Evolutionary conservation across 2,113 vertebrate genomes (phyloP).

Genomic region (Equus przewalskii): DNA sequence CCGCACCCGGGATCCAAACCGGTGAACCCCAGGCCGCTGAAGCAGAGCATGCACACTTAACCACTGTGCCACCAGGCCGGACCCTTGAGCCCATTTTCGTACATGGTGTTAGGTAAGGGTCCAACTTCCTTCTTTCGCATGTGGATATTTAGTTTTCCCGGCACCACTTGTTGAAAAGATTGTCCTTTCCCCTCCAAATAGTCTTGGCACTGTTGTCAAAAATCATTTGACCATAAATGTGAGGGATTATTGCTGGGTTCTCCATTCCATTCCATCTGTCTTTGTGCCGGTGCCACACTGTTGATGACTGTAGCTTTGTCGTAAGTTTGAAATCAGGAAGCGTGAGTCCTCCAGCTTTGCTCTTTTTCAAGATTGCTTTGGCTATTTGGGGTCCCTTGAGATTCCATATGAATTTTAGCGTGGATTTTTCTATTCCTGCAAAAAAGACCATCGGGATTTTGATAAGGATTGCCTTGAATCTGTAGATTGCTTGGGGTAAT

Average conservation of each 20-base stretch:
- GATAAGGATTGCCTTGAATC: background rate
- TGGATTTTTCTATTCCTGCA: background rate
- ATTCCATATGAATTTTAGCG: background rate
- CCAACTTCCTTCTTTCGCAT: background rate
- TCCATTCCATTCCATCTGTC: background rate
- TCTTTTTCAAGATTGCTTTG: conserved; percentile 3
- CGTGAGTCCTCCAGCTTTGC: background rate
- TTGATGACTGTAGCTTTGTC: background rate
- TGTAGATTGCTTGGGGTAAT: background rate
- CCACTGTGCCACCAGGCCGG: no score
- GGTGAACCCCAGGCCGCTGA: no score
- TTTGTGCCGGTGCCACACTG: background rate
- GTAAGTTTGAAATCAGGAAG: background rate
- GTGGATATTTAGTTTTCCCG: background rate
- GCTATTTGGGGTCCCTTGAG: background rate
- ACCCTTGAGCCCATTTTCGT: background rate
- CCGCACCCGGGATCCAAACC: no score
- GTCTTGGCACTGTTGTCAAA: background rate
- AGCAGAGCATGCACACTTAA: no score
- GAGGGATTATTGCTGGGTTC: background rate
- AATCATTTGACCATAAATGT: background rate
- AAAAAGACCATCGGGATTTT: background rate
- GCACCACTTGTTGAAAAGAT: background rate
- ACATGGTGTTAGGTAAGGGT: background rate
- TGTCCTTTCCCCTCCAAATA: background rate